A percentile compares a stretch with the other conserved stretches of the same genome.
These are phyloP conservation scores for Eurystomus gularis DNA, from an alignment of 2,113 vertebrate genomes.

Conservation along the genomic window DNA sequence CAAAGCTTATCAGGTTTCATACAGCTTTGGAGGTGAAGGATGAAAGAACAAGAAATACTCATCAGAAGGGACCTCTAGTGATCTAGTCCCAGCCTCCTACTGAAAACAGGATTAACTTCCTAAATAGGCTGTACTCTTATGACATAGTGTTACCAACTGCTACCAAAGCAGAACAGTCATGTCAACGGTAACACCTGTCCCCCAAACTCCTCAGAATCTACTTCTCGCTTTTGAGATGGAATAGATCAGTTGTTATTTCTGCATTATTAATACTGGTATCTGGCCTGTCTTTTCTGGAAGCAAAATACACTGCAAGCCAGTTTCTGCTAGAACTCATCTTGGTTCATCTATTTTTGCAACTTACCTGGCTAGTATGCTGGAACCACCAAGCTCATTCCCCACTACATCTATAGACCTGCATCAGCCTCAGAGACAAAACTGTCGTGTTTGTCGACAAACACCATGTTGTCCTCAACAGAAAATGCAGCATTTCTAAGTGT, in stretches of 20 bases:
- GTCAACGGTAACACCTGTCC: not conserved
- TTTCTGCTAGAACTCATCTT: not conserved
- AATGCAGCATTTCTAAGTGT: not conserved
- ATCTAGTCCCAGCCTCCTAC: not conserved
- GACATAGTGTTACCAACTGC: not conserved
- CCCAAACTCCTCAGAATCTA: not conserved
- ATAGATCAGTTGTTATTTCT: not conserved
- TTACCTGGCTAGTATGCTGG: not conserved
- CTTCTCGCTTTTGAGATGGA: not conserved
- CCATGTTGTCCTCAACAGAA: not conserved
- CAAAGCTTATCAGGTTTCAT: not conserved
- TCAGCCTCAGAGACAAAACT: not conserved
- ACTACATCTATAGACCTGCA: not conserved
- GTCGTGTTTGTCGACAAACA: not conserved
- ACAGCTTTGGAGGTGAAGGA: not conserved
- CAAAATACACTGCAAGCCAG: not conserved
- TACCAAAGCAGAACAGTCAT: not conserved
- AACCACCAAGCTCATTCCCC: not conserved
- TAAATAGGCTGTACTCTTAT: not conserved
- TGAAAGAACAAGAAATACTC: not conserved
- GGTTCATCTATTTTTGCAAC: not conserved
- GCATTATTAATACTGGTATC: not conserved
- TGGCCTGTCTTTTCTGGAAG: not conserved
- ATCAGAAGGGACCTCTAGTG: not conserved
- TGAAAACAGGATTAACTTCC: not conserved